These are phyloP conservation scores for Drosophila suboccidentalis DNA, from an alignment of 2,888 invertebrate genomes.

Conservation along the genomic window DNA sequence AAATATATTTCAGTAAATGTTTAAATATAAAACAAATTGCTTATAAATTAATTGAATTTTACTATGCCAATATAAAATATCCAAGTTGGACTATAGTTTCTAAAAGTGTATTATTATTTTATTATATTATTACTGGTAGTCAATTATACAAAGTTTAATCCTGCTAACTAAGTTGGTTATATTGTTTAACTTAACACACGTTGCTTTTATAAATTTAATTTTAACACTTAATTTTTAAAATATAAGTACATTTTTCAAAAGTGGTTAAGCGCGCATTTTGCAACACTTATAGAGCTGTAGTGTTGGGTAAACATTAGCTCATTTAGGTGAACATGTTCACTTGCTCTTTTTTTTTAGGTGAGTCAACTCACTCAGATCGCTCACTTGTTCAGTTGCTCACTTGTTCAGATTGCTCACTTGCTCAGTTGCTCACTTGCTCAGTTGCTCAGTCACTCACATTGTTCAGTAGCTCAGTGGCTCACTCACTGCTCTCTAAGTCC, in stretches of 20 bases:
- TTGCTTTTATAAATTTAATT: neutral
- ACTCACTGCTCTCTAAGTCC: too few species aligned
- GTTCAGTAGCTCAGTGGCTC: too few species aligned
- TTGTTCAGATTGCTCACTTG: too few species aligned
- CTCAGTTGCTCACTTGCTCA: too few species aligned
- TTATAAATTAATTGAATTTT: neutral
- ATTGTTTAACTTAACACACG: neutral
- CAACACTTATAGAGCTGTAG: conserved; percentile 19
- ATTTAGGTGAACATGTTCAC: too few species aligned
- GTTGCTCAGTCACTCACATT: too few species aligned
- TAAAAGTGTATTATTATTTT: neutral
- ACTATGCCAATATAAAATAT: neutral
- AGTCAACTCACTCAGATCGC: too few species aligned
- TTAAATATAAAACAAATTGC: neutral
- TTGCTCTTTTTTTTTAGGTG: too few species aligned
- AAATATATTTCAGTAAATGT: neutral
- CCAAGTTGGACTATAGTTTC: neutral
- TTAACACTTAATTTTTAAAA: neutral
- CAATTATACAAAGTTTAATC: neutral
- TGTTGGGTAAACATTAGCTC: too few species aligned
- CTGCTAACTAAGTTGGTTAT: neutral
- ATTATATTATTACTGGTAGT: neutral
- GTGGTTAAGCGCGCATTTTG: neutral
- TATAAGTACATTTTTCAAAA: neutral
- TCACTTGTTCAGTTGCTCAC: too few species aligned